Conservation (phyloP, 2,113 vertebrate species). For the Tychaedon coryphoeus region DNA sequence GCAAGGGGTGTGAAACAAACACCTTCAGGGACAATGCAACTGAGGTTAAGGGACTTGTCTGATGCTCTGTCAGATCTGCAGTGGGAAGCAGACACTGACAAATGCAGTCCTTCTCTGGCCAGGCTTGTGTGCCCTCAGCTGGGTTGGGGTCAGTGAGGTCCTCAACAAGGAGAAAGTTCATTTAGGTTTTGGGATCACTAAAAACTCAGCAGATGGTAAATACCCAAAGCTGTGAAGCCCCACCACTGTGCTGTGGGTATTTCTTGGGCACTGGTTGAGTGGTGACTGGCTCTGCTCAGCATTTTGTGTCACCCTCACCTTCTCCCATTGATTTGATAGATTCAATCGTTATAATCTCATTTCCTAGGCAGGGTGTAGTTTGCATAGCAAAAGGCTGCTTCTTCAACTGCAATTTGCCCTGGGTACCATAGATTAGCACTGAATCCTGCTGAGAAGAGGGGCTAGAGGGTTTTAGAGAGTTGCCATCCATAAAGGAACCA, state of each 20-base stretch:
- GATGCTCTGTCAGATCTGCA: background rate
- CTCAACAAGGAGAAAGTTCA: background rate
- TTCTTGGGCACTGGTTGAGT: background rate
- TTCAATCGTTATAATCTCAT: background rate
- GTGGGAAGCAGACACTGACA: accelerated
- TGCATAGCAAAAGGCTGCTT: background rate
- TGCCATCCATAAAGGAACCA: background rate
- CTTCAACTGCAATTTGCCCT: background rate
- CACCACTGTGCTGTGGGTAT: background rate
- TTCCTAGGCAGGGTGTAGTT: background rate
- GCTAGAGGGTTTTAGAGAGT: background rate
- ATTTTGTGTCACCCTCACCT: background rate
- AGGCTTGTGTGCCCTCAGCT: background rate
- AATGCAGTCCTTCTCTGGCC: background rate
- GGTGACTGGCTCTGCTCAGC: background rate
- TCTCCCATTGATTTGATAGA: background rate
- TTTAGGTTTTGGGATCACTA: background rate
- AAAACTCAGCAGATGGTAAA: background rate
- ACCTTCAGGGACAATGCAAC: background rate
- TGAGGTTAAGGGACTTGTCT: background rate
- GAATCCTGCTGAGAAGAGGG: background rate
- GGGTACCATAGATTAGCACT: background rate
- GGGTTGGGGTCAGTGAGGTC: background rate
- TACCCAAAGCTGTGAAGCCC: background rate
- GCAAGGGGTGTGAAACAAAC: background rate